Conservation (phyloP, 1,140 invertebrate genomes). For the Glossosoma conforme region DNA sequence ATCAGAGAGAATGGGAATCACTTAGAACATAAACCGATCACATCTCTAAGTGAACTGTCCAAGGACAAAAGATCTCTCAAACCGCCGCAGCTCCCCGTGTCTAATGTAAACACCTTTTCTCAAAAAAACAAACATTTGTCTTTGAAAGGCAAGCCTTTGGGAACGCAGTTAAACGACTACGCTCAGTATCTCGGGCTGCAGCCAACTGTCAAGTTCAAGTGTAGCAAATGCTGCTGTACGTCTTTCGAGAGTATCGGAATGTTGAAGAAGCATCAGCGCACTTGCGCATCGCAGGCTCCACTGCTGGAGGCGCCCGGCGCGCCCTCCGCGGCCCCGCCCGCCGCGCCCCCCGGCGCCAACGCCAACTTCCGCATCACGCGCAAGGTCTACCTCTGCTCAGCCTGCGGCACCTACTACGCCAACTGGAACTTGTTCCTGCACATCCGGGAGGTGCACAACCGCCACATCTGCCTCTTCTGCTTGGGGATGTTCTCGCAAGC, state of each 20-base stretch:
- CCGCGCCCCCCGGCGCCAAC: conserved; percentile 33
- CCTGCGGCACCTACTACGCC: conserved; percentile 74
- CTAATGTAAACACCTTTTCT: too few relatives aligned
- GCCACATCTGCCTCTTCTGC: conserved; percentile 74
- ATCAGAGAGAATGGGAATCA: conserved; percentile 4
- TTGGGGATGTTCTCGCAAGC: conserved; percentile 71
- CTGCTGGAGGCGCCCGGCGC: conserved; percentile 41
- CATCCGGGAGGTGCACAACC: conserved; percentile 71
- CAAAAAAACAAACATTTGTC: too few relatives aligned
- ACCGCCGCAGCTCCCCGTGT: too few relatives aligned
- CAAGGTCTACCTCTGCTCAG: conserved; percentile 71
- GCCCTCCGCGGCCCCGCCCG: conserved; percentile 26
- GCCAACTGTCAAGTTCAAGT: conserved; percentile 62
- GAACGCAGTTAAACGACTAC: conserved; percentile 54
- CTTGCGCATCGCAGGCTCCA: conserved; percentile 49
- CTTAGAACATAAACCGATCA: not conserved
- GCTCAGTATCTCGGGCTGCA: conserved; percentile 61
- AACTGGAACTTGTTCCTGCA: conserved; percentile 79
- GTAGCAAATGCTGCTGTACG: conserved; percentile 58
- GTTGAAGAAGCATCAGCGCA: conserved; percentile 57
- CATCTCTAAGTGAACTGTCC: too few relatives aligned
- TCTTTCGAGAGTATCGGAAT: conserved; percentile 55
- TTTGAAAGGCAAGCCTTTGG: too few relatives aligned
- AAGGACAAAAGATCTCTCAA: too few relatives aligned
- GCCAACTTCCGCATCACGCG: conserved; percentile 61